Base-by-base conservation (phyloP, 2,888 invertebrate genomes). In the Eilema griseolum region DNA sequence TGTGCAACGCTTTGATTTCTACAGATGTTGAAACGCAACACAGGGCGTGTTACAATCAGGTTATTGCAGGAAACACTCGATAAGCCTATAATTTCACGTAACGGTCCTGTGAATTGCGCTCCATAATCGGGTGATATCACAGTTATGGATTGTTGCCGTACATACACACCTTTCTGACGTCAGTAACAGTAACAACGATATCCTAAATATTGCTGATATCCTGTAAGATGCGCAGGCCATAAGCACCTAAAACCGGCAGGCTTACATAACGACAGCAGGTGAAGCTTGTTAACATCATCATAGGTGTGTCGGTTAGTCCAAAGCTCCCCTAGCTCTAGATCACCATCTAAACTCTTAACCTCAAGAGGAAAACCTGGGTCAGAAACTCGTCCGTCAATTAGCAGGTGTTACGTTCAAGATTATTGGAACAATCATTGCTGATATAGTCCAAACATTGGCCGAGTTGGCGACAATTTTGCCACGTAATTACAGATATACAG, bases 401-500 rank as follows among this genome's bases (percentile, higher is more conserved):
- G 31, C 31, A 33, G 31, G 12, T 37, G 1, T 37, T 37, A 37
- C 33, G 33, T 11, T 3, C 33, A 37, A 1, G 12, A 41, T 24
- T 57, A 12, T 57, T 16, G 7, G 24, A 59, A 14, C 12, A 26
- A 10, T 52, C 52, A n/a, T n/a, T 52, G 52, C n/a, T 52, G 46
- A 20, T 5, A n/a, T n/a, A 20, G 10, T 52, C n/a, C n/a, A 52
- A 52, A 52, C 20, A 16, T 52, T 52, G 52, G 52, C 10, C n/a
- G n/a, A 52, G n/a, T n/a, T 52, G 52, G 10, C n/a, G n/a, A 7
- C n/a, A 33, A 14, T 31, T 23, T 33, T n/a, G n/a, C 23, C 31
- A 61, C 12, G n/a, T 61, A 23, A 14, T 61, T 61, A 61, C 23
- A 14, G n/a, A 33, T 61, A 33, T 61, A 59, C 33, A 66, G 24